Base-by-base conservation (phyloP, 1,140 invertebrate species). In the Drosophila ficusphila region DNA sequence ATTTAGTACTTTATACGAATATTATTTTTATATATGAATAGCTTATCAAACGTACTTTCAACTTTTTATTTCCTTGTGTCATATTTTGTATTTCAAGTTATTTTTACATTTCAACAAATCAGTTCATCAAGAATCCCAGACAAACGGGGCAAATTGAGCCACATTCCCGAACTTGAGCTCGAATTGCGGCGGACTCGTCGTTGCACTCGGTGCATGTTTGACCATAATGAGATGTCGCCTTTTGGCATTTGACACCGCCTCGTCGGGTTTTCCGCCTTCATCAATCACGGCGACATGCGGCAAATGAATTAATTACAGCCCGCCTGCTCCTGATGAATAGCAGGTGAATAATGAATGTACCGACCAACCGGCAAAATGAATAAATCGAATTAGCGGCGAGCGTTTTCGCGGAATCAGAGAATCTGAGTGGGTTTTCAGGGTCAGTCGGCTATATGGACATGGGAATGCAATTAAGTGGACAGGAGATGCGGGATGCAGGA, bases 341-440 rank as follows among this genome's bases (percentile, higher is more conserved):
- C 18, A 16, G 19, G 7, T 51, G 34, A 49, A 51, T 51, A 67
- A 65, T 61, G 27, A 51, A 67, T 33, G 19, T 31, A 4, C 25
- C 25, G 18, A 3, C 2, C 5, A 18, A 41, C 27, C 33, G 61
- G 33, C 64, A 42, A 65, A 65, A 46, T 34, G 33, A 39, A 67
- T 67, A 36, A 67, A 68, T 68, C 61, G 49, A 68, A 67, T 68
- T 67, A 47, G 54, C 60, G 21, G 11, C 21, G 9, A 8, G 6
- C 25, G 12, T 18, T 46, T 44, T 39, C 39, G n/a, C n/a, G n/a
- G n/a, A n/a, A n/a, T n/a, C n/a, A n/a, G n/a, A n/a, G n/a, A n/a
- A n/a, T n/a, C n/a, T n/a, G n/a, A n/a, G n/a, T n/a, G n/a, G 21
- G 27, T 8, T 21, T 2, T 19, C 21, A 41, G 14, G 36, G 11